Evolutionary conservation across 2,888 invertebrate genomes (phyloP).

Genomic region (Bursaphelenchus okinawaensis): DNA sequence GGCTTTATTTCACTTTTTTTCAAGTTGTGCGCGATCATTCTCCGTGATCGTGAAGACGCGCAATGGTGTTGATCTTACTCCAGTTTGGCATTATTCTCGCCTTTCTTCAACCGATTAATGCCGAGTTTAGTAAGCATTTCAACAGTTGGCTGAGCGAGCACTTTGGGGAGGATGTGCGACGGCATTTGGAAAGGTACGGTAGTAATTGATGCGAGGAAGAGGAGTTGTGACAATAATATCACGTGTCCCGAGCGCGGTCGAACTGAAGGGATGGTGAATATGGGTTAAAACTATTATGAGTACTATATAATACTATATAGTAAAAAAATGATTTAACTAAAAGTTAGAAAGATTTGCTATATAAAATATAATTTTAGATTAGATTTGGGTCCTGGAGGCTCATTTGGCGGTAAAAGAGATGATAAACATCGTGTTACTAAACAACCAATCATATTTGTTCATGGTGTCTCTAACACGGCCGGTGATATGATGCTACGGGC

Average conservation of each 20-base stretch:
- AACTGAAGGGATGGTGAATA: no score
- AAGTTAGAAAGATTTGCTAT: no score
- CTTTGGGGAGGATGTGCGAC: slow-evolving; percentile 34
- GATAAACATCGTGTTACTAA: slow-evolving; percentile 35
- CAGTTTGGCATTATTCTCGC: not conserved
- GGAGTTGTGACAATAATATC: no score
- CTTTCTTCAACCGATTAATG: not conserved
- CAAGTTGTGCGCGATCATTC: not conserved
- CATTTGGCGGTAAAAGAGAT: slow-evolving; percentile 47
- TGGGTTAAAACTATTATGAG: no score
- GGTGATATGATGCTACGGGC: slow-evolving; percentile 47
- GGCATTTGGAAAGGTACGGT: slow-evolving; percentile 31
- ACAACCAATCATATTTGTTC: slow-evolving; percentile 55
- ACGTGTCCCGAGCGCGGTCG: no score
- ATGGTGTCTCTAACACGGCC: slow-evolving; percentile 54
- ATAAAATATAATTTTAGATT: no score
- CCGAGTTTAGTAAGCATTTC: slow-evolving; percentile 18
- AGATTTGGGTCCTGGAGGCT: slow-evolving; percentile 46
- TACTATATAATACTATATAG: no score
- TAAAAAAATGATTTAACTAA: no score
- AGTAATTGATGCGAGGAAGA: no score
- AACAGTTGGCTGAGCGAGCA: slow-evolving; percentile 28
- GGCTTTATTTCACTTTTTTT: not conserved
- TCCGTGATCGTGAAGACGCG: no score
- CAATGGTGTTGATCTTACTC: not conserved